Conservation (phyloP, 1,140 invertebrate genomes). For the Panagrolaimus sp. region DNA sequence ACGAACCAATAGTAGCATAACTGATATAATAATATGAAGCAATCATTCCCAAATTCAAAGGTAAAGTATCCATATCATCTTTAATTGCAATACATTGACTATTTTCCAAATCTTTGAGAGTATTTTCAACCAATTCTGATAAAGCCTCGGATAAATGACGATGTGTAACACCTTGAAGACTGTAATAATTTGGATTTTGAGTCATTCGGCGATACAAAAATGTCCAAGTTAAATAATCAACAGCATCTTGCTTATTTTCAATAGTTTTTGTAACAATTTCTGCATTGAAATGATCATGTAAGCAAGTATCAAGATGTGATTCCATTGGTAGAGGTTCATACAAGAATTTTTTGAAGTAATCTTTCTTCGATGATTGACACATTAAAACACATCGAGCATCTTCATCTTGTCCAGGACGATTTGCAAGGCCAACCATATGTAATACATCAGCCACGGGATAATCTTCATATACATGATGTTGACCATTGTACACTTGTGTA, state of each 20-base stretch:
- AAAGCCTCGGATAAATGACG: slow-evolving; percentile 94
- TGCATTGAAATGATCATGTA: slow-evolving; percentile 99
- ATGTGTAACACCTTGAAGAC: slow-evolving; percentile 77
- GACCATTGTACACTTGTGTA: slow-evolving; percentile 93
- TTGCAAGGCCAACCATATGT: slow-evolving; percentile 82
- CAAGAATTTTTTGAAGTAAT: slow-evolving; percentile 96
- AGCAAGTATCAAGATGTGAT: slow-evolving; percentile 86
- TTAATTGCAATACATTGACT: slow-evolving; percentile 96
- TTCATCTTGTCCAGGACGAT: slow-evolving; percentile 78
- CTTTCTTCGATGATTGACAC: slow-evolving; percentile 94
- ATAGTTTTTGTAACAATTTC: slow-evolving; percentile 99
- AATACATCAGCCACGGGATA: slow-evolving; percentile 93
- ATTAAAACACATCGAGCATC: slow-evolving; percentile 88
- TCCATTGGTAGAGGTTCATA: slow-evolving; percentile 96
- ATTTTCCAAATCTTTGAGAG: slow-evolving; percentile 87
- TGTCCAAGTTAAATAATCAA: slow-evolving; percentile 99
- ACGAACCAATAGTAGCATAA: slow-evolving; percentile 94
- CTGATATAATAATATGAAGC: slow-evolving; percentile 99
- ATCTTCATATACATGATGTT: slow-evolving; percentile 80
- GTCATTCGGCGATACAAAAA: slow-evolving; percentile 92
- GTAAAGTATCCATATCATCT: slow-evolving; percentile 91
- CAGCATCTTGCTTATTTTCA: slow-evolving; percentile 98
- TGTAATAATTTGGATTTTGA: slow-evolving; percentile 99
- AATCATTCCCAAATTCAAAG: slow-evolving; percentile 98
- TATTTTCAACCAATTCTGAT: slow-evolving; percentile 94